Evolutionary conservation across 2,113 vertebrate species (phyloP).

Genomic region (Pteropus alecto): DNA sequence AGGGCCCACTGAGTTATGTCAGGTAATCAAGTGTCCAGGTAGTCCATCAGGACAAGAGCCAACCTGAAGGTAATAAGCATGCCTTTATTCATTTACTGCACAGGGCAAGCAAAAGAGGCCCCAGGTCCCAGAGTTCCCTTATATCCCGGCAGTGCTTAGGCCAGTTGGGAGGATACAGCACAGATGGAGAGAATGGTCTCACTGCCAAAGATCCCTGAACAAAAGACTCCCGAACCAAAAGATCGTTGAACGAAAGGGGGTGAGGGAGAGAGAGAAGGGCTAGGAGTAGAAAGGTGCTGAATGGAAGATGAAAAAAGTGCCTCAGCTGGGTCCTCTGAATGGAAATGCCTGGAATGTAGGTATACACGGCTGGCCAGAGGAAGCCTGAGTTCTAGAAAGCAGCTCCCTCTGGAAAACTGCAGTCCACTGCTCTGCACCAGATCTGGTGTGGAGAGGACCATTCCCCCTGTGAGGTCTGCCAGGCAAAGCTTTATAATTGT

Average conservation of each 20-base stretch:
- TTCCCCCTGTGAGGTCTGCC: neutral
- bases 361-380: neutral
- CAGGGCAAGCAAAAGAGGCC: neutral
- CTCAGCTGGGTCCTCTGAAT: neutral
- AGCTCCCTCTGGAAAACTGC: neutral
- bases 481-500: neutral
- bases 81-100: neutral
- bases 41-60: neutral
- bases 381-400: neutral
- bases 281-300: too few relatives aligned
- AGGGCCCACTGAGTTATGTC: neutral
- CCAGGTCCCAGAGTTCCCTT: fast-evolving
- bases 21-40: neutral
- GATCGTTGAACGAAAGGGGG: neutral
- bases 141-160: neutral
- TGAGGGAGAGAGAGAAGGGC: neutral
- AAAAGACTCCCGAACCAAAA: neutral
- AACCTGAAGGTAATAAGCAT: neutral
- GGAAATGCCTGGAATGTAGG: neutral
- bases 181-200: neutral
- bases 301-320: neutral
- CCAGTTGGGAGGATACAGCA: neutral
- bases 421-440: neutral
- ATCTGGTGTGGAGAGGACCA: neutral
- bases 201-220: neutral